Evolutionary conservation across 2,888 invertebrate species (phyloP), one percentile per base, ranked within the genome.

Genomic region (Drosophila incognita): DNA sequence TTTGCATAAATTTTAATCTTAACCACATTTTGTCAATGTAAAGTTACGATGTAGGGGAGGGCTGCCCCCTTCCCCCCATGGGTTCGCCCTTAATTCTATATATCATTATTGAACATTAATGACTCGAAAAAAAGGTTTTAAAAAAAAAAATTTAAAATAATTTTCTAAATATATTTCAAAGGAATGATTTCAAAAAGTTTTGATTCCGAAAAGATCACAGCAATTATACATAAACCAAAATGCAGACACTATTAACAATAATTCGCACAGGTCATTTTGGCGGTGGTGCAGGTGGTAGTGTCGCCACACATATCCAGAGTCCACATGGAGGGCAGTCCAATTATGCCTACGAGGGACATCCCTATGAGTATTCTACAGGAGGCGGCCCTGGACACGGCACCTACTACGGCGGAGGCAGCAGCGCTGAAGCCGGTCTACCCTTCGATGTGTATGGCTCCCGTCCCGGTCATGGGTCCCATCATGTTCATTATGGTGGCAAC

Each of bases 391-490:
- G 93, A 6, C 94, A 93, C 21, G 84, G 80, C 21, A 80, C 77
- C 46, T 90, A 90, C 68, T 88, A 86, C 18, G 83, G 82, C 29
- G 74, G 82, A 21, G 72, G 85, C 40, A 81, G 76, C 31, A 87
- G 86, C 49, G 82, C 70, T 4, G 92, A 90, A 53, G 31, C 83
- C 8, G 86, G 81, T 11, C 79, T 92, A 57, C 92, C 92, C 5
- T 90, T 92, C 52, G 93, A 92, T 76, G 81, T 93, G 0, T 92
- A 92, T 61, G 91, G 88, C 53, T n/a, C 71, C 15, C 81, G 86
- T 10, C 84, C 85, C 1, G 74, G 74, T 2, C 77, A 82, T 21
- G 81, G 74, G 5, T 38, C 42, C 5, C 74, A 71, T 33, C 84
- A 89, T 49, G 29, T 69, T 0, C 90, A 91, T 24, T 90, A 88